Evolutionary conservation across 1,140 invertebrate genomes (phyloP).

Genomic region (Gryllus bimaculatus): DNA sequence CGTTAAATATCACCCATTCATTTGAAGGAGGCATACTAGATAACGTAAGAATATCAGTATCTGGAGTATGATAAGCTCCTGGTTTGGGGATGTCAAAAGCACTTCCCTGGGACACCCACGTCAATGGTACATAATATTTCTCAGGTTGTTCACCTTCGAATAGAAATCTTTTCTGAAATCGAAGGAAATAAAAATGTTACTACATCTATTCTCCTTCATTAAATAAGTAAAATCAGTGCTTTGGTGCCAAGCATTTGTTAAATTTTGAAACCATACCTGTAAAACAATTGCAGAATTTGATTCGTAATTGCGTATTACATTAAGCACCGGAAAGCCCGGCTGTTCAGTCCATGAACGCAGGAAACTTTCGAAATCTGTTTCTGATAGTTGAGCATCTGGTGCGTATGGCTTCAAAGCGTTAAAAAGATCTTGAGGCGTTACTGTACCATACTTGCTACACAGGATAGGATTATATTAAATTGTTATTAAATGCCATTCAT

Average conservation of each 20-base stretch:
- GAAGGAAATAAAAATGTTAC: no score
- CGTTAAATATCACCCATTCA: slow-evolving; percentile 60
- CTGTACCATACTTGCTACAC: slow-evolving; percentile 51
- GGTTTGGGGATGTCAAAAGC: background rate
- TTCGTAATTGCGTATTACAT: background rate
- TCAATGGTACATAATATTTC: background rate
- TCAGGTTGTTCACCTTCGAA: slow-evolving; percentile 24
- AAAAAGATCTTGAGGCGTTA: slow-evolving; percentile 63
- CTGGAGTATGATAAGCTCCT: background rate
- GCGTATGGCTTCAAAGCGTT: slow-evolving; percentile 45
- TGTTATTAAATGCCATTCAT: background rate
- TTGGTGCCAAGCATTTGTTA: background rate
- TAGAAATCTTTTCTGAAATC: slow-evolving; percentile 40
- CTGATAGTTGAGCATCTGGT: slow-evolving; percentile 25
- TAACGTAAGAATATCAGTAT: background rate
- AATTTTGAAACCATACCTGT: background rate
- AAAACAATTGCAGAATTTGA: background rate
- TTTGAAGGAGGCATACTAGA: slow-evolving; percentile 28
- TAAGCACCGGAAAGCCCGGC: background rate
- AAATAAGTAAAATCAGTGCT: slow-evolving; percentile 6
- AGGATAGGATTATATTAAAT: slow-evolving; percentile 12
- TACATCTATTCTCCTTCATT: no score
- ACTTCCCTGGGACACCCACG: background rate
- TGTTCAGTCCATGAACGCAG: background rate
- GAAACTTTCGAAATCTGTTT: slow-evolving; percentile 36